phyloP scores from a whole-genome alignment of 2,888 invertebrate genomes.

The Leptothorax acervorum region DNA sequence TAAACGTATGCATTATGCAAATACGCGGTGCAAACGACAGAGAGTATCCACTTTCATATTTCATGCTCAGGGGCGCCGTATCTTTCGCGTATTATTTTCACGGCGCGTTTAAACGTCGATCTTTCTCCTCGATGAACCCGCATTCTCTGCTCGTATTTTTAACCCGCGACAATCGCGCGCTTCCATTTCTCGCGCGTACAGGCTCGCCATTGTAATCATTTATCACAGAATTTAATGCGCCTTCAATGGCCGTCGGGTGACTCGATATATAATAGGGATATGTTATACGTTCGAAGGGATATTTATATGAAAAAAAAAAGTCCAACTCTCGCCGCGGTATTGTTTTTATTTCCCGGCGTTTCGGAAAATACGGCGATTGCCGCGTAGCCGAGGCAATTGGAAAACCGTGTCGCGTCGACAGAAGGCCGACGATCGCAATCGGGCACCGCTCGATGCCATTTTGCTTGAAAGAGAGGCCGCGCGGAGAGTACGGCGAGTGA shows the following conservation, averaged over 20 bases:
- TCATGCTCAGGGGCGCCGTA: conserved; percentile 28
- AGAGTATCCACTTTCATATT: conserved; percentile 31
- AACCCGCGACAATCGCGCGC: conserved; percentile 40
- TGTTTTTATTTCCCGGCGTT: conserved; percentile 4
- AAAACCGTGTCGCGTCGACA: conserved; percentile 7
- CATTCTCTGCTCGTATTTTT: conserved; percentile 45
- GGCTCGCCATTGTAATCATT: conserved; percentile 49
- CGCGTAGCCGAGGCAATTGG: conserved; percentile 8
- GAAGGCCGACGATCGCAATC: conserved; percentile 23
- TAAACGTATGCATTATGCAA: conserved; percentile 48
- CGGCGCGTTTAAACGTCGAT: conserved; percentile 40
- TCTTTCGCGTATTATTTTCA: conserved; percentile 44
- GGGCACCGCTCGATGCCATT: conserved; percentile 4
- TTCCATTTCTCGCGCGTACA: conserved; percentile 18
- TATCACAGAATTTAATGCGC: conserved; percentile 40
- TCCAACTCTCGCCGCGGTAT: not conserved
- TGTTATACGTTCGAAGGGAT: conserved; percentile 22
- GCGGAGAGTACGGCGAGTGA: not conserved
- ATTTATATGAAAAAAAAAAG: conserved; percentile 17
- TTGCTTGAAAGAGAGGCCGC: not conserved
- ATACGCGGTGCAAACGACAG: conserved; percentile 9
- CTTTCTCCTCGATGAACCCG: conserved; percentile 40
- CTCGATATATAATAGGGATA: conserved; percentile 6
- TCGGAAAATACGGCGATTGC: not conserved
- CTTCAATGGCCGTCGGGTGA: conserved; percentile 32